Conservation (phyloP, 2,888 invertebrate genomes). For the Eristalinus aeneus region DNA sequence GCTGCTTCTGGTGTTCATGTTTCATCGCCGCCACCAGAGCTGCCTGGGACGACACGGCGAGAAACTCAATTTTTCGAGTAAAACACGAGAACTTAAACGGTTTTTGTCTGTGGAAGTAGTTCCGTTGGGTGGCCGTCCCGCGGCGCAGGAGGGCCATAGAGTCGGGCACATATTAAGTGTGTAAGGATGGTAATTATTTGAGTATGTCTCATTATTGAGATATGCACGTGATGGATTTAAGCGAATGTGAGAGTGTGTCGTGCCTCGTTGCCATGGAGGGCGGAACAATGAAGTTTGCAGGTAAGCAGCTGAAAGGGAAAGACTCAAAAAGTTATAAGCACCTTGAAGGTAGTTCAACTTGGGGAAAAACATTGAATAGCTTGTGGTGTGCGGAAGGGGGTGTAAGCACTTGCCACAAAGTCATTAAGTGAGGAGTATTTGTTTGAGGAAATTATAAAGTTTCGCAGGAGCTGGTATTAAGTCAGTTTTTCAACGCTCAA, state of each 20-base stretch:
- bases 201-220: slow-evolving; percentile 67
- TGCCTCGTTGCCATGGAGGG: background rate
- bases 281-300: background rate
- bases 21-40: background rate
- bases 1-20: background rate
- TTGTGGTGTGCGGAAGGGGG: background rate
- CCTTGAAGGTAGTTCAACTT: background rate
- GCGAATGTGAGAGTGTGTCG: background rate
- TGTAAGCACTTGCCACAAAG: background rate
- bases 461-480: background rate
- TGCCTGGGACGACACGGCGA: background rate
- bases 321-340: background rate
- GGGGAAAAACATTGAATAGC: background rate
- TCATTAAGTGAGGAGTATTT: background rate
- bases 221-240: slow-evolving; percentile 62
- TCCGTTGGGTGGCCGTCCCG: background rate
- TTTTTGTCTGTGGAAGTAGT: slow-evolving; percentile 21
- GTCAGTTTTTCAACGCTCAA: background rate
- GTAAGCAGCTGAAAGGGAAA: background rate
- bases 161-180: slow-evolving; percentile 39
- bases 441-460: background rate
- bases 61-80: slow-evolving; percentile 59
- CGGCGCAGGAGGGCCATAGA: slow-evolving; percentile 22
- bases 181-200: slow-evolving; percentile 67
- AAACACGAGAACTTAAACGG: slow-evolving; percentile 66